Base-by-base conservation (phyloP, 2,888 invertebrate genomes). In the Lepidochrysops patricia region DNA sequence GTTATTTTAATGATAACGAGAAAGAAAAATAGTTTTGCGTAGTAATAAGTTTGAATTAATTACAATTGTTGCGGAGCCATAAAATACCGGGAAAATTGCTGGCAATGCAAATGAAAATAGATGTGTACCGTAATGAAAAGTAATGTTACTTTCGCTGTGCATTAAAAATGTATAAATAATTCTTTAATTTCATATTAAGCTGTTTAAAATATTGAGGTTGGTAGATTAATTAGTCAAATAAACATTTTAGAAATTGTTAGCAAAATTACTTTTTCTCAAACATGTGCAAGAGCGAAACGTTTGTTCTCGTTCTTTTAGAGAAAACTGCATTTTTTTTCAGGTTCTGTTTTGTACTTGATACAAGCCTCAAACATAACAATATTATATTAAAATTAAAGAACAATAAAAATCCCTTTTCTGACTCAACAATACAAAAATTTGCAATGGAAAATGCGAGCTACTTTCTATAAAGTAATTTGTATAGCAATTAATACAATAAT, bases 91-190 rank as follows among this genome's bases (percentile, higher is more conserved):
- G 9, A 19, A 23, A 43, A 12, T 43, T 43, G 43, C 7, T 43
- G 9, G 43, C 43, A 43, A 23, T 43, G 37, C 15, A 37, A 37
- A 50, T 26, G n/a, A 25, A 23, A 29, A 13, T 29, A 32, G 32
- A 4, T 19, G 13, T 12, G 29, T 54, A 54, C 54, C 54, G 54
- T 32, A 32, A 54, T 54, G 27, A 32, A 29, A 29, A 15, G 32
- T 32, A 32, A 32, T 54, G 32, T 54, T 54, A 32, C 54, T 54
- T 54, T 54, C 54, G 54, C 54, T 15, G 2, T 32, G 54, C 54
- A 32, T 54, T 27, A 32, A 29, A 13, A 54, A 32, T 54, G 7
- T 26, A 54, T 19, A 32, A 54, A 12, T 4, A 15, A 32, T 29
- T 37, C 32, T 27, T 54, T 19, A 32, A 19, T 43, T 43, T 19